A percentile compares a stretch with the other conserved stretches of the same genome.
Conservation (phyloP, 2,888 invertebrate genomes). For the Eumacrocentrus americanus region DNA sequence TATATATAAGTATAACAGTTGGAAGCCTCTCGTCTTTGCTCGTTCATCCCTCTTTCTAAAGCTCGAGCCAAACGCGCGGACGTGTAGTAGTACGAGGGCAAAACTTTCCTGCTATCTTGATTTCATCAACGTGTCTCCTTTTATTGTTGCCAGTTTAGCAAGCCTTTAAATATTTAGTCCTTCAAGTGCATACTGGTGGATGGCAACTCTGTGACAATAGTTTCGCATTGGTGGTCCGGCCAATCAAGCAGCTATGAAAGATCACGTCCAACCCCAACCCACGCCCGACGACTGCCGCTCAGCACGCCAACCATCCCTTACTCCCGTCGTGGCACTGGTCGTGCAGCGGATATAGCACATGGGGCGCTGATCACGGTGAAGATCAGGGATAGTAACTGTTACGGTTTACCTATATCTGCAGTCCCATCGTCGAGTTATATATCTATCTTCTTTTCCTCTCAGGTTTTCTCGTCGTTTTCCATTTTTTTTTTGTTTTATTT, state of each 20-base stretch:
- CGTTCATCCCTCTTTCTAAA: constrained; percentile 10
- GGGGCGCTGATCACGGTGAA: constrained; percentile 8
- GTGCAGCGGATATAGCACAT: constrained; percentile 15
- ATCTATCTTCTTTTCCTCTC: constrained; percentile 22
- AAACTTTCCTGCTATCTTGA: constrained; percentile 57
- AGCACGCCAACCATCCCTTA: constrained; percentile 38
- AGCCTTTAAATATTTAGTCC: constrained; percentile 57
- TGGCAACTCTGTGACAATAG: constrained; percentile 48
- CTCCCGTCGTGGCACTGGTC: constrained; percentile 8
- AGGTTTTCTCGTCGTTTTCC: neutral
- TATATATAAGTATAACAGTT: constrained; percentile 2
- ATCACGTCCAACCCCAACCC: constrained; percentile 54
- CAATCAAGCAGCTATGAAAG: constrained; percentile 61
- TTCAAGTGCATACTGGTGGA: neutral
- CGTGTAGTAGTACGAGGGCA: constrained; percentile 28
- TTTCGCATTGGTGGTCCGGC: constrained; percentile 45
- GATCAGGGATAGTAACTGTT: constrained; percentile 35
- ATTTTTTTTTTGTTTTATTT: neutral
- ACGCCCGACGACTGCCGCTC: constrained; percentile 42
- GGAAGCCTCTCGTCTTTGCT: constrained; percentile 8
- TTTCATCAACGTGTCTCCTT: constrained; percentile 60
- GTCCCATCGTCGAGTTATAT: constrained; percentile 7
- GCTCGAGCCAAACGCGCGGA: constrained; percentile 10
- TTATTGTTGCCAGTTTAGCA: constrained; percentile 57
- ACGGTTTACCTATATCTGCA: constrained; percentile 37